These are phyloP conservation scores for Limnephilus auricula DNA, from an alignment of 2,888 invertebrate species.

Conservation along the genomic window DNA sequence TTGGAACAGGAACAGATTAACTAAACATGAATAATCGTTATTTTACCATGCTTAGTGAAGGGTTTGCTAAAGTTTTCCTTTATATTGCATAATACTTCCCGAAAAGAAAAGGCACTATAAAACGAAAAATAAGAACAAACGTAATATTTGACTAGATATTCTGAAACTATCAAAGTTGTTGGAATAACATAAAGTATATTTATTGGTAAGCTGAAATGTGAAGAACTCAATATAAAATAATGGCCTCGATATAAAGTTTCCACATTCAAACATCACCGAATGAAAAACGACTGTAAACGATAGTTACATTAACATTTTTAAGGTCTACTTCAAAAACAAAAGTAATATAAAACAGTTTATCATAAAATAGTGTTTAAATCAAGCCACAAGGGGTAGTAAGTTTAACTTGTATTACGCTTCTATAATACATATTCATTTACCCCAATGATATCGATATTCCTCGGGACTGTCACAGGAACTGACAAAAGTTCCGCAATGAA, in stretches of 20 bases:
- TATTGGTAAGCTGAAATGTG: not conserved
- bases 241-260: not conserved
- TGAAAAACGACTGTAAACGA: not conserved
- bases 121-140: not conserved
- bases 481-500: constrained; percentile 3
- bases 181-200: not conserved
- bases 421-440: not conserved
- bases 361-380: not conserved
- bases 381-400: not conserved
- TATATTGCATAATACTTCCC: no score
- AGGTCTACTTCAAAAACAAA: not conserved
- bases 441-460: not conserved
- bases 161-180: not conserved
- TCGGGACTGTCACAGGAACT: not conserved
- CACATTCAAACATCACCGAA: not conserved
- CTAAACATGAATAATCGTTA: not conserved
- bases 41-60: not conserved
- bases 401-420: not conserved
- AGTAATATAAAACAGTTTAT: not conserved
- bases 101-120: not conserved
- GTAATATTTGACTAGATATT: not conserved
- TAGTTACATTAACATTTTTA: not conserved
- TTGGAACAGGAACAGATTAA: no score
- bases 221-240: not conserved
- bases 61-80: not conserved